phyloP scores from a whole-genome alignment of 2,888 invertebrate genomes.

The Rhodophaea formosa region DNA sequence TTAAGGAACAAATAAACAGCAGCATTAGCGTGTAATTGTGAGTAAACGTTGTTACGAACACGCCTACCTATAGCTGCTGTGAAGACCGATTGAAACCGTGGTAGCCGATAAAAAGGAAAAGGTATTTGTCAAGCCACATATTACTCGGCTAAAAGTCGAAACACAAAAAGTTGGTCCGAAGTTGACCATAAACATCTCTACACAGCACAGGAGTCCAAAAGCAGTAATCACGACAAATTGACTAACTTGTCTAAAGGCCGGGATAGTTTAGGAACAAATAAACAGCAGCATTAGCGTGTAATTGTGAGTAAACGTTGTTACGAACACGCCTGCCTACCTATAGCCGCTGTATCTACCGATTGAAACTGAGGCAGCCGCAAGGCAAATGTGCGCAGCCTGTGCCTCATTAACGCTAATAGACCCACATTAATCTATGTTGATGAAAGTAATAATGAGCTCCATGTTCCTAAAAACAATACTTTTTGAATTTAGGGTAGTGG shows the following conservation, averaged over 20 bases:
- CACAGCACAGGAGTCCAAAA: slow-evolving; percentile 9
- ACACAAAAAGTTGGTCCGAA: no score
- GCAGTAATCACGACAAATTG: not conserved
- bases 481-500: not conserved
- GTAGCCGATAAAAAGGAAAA: no score
- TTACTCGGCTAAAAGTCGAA: no score
- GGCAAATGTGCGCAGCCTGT: slow-evolving; percentile 58
- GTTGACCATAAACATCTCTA: slow-evolving; percentile 1
- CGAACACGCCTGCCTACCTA: not conserved
- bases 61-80: not conserved
- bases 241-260: not conserved
- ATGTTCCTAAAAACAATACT: slow-evolving; percentile 41
- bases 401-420: slow-evolving; percentile 70
- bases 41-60: slow-evolving; percentile 26
- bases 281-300: slow-evolving; percentile 34
- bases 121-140: no score
- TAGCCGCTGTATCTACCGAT: slow-evolving; percentile 4
- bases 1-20: slow-evolving; percentile 34
- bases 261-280: slow-evolving; percentile 35
- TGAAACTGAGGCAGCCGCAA: slow-evolving; percentile 27
- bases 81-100: no score
- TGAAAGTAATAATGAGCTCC: slow-evolving; percentile 60
- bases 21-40: slow-evolving; percentile 36
- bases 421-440: slow-evolving; percentile 64
- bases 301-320: slow-evolving; percentile 32